These are phyloP conservation scores for Micromys minutus DNA, from an alignment of 2,113 vertebrate species.

Conservation along the genomic window DNA sequence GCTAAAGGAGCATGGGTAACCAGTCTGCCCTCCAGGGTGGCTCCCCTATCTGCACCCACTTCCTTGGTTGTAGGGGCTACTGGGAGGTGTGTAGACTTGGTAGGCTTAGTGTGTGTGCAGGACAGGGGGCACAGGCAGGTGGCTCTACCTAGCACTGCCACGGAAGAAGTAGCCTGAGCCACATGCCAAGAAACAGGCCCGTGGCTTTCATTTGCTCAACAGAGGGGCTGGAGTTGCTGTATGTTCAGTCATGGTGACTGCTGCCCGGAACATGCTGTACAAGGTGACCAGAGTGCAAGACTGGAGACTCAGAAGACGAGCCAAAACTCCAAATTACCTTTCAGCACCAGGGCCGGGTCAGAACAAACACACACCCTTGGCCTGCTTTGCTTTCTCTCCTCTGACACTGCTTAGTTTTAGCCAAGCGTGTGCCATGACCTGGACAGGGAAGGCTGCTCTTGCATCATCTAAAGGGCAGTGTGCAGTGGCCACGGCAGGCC, in stretches of 20 bases:
- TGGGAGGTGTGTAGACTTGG: fast-evolving
- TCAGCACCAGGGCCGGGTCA: not conserved
- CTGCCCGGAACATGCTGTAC: not conserved
- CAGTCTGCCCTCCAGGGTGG: not conserved
- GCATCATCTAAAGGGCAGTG: not conserved
- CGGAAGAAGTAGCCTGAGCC: not conserved
- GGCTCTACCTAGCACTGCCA: not conserved
- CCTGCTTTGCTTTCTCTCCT: not conserved
- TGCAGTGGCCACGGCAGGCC: fast-evolving
- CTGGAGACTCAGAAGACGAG: not conserved
- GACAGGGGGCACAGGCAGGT: not conserved
- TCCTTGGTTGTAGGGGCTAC: not conserved
- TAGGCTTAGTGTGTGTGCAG: fast-evolving
- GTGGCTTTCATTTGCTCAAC: not conserved
- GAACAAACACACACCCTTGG: not conserved
- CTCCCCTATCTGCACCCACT: not conserved
- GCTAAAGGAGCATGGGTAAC: not conserved
- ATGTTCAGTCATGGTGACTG: not conserved
- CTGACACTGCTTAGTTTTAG: too few species aligned
- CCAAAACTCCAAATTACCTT: not conserved
- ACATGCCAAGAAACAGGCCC: too few species aligned
- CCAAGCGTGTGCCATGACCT: too few species aligned
- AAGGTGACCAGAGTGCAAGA: not conserved
- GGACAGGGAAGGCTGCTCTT: not conserved
- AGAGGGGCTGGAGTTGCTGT: not conserved